A percentile compares a stretch with the other conserved stretches of the same genome.
These are phyloP conservation scores for Peromyscus attwateri DNA, from an alignment of 2,797 vertebrate genomes.

Conservation along the genomic window DNA sequence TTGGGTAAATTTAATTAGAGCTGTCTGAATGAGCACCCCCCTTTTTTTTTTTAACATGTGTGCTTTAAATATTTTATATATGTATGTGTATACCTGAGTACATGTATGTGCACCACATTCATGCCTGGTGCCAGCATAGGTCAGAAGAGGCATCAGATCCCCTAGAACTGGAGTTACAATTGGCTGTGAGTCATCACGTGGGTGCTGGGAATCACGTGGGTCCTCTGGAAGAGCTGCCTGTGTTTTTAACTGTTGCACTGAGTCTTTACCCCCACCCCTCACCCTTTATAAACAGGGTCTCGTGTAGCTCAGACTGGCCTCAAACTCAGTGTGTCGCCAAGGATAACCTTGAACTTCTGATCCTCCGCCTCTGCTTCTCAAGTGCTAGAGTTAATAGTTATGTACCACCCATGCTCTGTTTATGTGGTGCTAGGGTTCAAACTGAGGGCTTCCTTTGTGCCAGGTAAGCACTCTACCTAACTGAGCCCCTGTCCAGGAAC, in stretches of 20 bases:
- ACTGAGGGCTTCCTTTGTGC: not conserved
- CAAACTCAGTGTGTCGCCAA: not conserved
- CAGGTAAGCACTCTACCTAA: not conserved
- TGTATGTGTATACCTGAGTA: not conserved
- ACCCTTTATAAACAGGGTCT: not conserved
- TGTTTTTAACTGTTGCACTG: not conserved
- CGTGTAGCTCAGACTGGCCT: not conserved
- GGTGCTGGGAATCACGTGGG: not conserved
- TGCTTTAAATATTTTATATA: constrained; percentile 1
- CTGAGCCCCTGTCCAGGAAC: not conserved
- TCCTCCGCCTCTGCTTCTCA: not conserved
- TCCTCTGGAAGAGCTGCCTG: not conserved
- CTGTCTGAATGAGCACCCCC: not conserved
- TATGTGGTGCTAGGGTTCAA: not conserved
- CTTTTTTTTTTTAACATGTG: not conserved
- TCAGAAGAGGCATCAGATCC: not conserved
- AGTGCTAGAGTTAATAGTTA: not conserved
- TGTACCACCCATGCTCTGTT: not conserved
- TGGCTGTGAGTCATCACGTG: not conserved
- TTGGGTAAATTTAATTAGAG: not conserved
- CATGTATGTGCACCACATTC: not conserved
- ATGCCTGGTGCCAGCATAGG: not conserved
- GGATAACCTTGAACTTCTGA: not conserved
- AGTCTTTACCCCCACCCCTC: not conserved
- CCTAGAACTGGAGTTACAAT: not conserved